Conservation (phyloP, 2,888 invertebrate species). For the Hesperia comma region DNA sequence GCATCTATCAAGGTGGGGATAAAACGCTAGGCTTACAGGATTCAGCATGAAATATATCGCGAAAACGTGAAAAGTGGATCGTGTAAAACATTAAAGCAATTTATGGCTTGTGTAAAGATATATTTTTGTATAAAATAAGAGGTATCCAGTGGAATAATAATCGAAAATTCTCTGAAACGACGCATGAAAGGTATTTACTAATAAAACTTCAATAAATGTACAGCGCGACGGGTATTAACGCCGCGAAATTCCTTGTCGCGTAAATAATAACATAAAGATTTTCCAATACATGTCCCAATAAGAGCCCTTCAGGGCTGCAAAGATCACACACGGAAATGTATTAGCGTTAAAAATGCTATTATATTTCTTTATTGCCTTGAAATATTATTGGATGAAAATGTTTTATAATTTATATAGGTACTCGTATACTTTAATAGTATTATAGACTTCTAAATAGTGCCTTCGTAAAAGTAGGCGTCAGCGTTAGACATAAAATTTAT, state of each 20-base stretch:
- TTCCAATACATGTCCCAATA: conserved; percentile 72
- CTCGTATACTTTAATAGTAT: too few relatives aligned
- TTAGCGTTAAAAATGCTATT: not conserved
- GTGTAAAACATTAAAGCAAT: conserved; percentile 32
- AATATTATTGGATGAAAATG: not conserved
- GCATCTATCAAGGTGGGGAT: conserved; percentile 29
- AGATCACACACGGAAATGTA: conserved; percentile 12
- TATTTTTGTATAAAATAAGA: conserved; percentile 2
- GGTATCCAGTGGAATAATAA: conserved; percentile 20
- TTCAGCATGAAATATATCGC: conserved; percentile 32
- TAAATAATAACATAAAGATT: conserved; percentile 78
- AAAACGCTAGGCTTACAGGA: conserved; percentile 32
- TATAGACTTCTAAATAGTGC: too few relatives aligned
- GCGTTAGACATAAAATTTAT: too few relatives aligned
- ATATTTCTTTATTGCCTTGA: not conserved
- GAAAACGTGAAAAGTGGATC: conserved; percentile 25
- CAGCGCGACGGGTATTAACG: conserved; percentile 70
- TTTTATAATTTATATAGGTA: too few relatives aligned
- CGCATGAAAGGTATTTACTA: conserved; percentile 62
- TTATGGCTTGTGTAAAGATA: conserved; percentile 20
- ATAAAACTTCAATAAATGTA: conserved; percentile 75
- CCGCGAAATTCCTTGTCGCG: conserved; percentile 64
- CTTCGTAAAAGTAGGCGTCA: too few relatives aligned
- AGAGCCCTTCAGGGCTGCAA: conserved; percentile 48
- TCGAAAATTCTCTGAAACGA: conserved; percentile 53